Evolutionary conservation across 35 echinoderm and acorn worm genomes (phyloP), one percentile per base, ranked within the genome.

Genomic region (Holothuria glaberrima): DNA sequence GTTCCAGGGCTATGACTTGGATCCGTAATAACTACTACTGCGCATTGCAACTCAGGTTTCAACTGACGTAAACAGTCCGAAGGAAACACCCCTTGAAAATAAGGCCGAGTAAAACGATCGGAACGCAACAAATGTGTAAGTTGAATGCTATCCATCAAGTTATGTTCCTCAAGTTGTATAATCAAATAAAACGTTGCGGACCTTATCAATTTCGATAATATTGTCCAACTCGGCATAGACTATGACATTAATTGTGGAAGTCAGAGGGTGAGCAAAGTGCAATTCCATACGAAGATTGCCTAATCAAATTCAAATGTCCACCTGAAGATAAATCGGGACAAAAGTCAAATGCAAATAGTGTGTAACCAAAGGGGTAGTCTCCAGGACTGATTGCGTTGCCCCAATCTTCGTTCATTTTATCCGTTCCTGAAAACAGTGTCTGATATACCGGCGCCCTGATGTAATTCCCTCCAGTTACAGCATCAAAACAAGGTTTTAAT

Each of bases 221-320:
- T 92, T 92, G 68, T 92, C 83, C 57, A 86, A 86, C 35, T 93
- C 91, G 31, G 86, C 73, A 73, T 93, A 88, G 33, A 93, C 78
- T 18, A 93, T 46, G n/a, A n/a, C n/a, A n/a, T n/a, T n/a, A n/a
- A n/a, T n/a, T n/a, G n/a, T n/a, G n/a, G n/a, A n/a, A n/a, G 30
- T 89, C 7, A 89, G 76, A 18, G 58, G n/a, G 31, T 67, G 64
- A 9, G 28, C 20, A 34, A 88, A 93, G 12, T 89, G 73, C 46
- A 93, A 22, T 82, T 93, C 86, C 27, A 92, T 54, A 1, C 91
- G 69, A 50, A 88, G 86, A 29, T 93, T 93, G 22, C 92, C 87
- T 89, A 20, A 89, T 36, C 60, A 89, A 48, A n/a, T n/a, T n/a
- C n/a, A n/a, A n/a, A n/a, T n/a, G n/a, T n/a, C n/a, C n/a, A n/a